phyloP scores from a whole-genome alignment of 2,888 invertebrate species.

The Nasonia oneida region DNA sequence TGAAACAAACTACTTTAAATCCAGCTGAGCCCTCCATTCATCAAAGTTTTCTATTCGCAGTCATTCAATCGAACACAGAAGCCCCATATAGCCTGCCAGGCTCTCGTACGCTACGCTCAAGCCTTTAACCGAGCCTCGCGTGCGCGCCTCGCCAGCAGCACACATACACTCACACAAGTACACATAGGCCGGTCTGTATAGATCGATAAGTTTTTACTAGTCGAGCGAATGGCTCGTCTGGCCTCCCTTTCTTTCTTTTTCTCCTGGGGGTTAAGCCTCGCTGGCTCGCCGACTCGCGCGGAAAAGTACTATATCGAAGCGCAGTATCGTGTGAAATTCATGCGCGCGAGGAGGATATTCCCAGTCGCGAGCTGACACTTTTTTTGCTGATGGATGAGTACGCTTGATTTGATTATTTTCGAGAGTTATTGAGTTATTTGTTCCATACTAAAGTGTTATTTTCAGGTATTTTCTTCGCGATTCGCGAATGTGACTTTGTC shows the following conservation, averaged over 20 bases:
- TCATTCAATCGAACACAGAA: background rate
- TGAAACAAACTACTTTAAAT: background rate
- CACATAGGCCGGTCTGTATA: background rate
- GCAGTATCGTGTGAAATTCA: conserved; percentile 39
- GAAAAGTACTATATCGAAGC: conserved; percentile 38
- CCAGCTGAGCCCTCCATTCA: background rate
- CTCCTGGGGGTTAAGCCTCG: conserved; percentile 28
- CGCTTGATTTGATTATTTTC: background rate
- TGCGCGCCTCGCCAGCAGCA: background rate
- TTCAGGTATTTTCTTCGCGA: too few species aligned
- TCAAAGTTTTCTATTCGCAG: background rate
- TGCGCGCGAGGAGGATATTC: background rate
- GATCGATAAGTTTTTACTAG: conserved; percentile 54
- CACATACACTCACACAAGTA: background rate
- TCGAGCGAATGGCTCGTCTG: conserved; percentile 14
- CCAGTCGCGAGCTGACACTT: background rate
- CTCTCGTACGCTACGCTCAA: background rate
- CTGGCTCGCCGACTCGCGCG: background rate
- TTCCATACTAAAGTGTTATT: too few species aligned
- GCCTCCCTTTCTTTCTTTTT: conserved; percentile 26
- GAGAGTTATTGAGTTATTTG: background rate
- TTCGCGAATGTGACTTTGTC: too few species aligned
- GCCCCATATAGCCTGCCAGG: background rate
- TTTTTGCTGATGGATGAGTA: background rate
- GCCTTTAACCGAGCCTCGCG: conserved; percentile 32